phyloP scores from a whole-genome alignment of 1,140 invertebrate genomes.

The Onthophagus taurus region DNA sequence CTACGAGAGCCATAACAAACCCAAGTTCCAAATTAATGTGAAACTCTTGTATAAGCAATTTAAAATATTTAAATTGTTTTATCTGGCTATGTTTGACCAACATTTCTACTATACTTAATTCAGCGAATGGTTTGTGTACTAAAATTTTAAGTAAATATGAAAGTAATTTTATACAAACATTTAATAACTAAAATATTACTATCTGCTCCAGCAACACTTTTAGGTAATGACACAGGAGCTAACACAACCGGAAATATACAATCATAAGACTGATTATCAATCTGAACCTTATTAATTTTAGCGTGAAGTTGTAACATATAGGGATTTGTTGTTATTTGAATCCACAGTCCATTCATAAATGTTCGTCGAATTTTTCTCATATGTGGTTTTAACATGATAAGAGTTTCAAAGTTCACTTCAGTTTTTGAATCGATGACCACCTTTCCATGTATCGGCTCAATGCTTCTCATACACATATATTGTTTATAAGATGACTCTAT shows the following conservation, averaged over 20 bases:
- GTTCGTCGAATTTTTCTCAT: constrained; percentile 63
- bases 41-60: constrained; percentile 92
- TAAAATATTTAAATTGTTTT: constrained; percentile 90
- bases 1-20: constrained; percentile 84
- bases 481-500: constrained; percentile 79
- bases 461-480: constrained; percentile 43
- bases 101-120: constrained; percentile 84
- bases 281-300: constrained; percentile 70
- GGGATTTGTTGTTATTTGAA: constrained; percentile 68
- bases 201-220: constrained; percentile 74
- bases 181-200: constrained; percentile 39
- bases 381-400: constrained; percentile 59
- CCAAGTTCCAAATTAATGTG: constrained; percentile 90
- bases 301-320: constrained; percentile 82
- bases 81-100: constrained; percentile 81
- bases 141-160: constrained; percentile 30
- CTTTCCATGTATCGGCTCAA: constrained; percentile 17
- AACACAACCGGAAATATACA: constrained; percentile 91
- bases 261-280: constrained; percentile 88
- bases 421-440: constrained; percentile 27
- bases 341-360: constrained; percentile 83
- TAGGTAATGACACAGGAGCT: constrained; percentile 85
- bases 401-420: constrained; percentile 65
- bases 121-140: constrained; percentile 88
- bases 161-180: neutral